Evolutionary conservation across 2,113 vertebrate genomes (phyloP), one percentile per base, ranked within the genome.

Genomic region (Myodes glareolus): DNA sequence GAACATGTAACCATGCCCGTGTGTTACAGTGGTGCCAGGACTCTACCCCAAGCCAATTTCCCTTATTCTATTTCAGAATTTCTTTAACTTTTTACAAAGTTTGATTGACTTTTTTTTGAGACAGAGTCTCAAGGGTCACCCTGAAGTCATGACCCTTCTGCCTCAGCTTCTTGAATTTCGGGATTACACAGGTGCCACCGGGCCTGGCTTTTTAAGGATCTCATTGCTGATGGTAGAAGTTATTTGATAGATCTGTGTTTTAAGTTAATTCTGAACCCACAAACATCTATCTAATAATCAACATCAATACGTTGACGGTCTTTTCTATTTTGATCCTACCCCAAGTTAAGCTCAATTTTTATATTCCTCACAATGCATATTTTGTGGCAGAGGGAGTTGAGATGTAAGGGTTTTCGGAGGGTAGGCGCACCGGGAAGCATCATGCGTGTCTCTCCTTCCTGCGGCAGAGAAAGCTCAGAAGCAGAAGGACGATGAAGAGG

Each of bases 371-470:
- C 96, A 93, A 50, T 72, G 68, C 2, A 0, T 63, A 87, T 82
- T 92, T 82, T 58, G 86, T 87, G 2, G 67, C 42, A 29, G 85
- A 68, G 45, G 21, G 61, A 68, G n/a, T 36, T 21, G 42, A 94
- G 50, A 85, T 72, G 58, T 76, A 2, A 2, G 39, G 9, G 63
- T 55, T 67, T 92, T 94, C 65, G 92, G 55, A 87, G 65, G 72
- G 29, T 65, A 2, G 45, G 93, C 88, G 70, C 82, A 36, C 47
- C 88, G 33, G 63, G 81, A 77, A 88, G 72, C 42, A 33, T 81
- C 45, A 63, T 55, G 89, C 96, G 50, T 45, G 63, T 73, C 80
- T 63, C 47, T 82, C 96, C 88, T 98, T 98, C 98, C 98, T 98
- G 6, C 95, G 72, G 58, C 88, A 98, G 98, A 98, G 94, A 93